These are phyloP conservation scores for Gambusia affinis DNA, from an alignment of 2,113 vertebrate species.

Conservation along the genomic window DNA sequence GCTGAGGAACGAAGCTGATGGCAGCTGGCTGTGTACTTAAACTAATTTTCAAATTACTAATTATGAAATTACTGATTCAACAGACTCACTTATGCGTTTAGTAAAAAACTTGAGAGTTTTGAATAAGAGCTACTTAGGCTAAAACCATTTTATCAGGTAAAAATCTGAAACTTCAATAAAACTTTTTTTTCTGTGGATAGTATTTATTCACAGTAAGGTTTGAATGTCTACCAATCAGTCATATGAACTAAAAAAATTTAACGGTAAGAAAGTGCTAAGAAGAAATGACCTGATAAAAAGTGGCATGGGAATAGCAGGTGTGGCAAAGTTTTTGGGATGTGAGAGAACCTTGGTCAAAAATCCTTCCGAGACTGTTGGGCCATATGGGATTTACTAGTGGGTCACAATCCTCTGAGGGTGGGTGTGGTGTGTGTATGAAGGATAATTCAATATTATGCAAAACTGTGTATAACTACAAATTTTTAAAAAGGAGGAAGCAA, in stretches of 20 bases:
- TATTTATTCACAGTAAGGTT: neutral
- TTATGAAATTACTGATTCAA: too few relatives aligned
- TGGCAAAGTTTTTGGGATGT: conserved; percentile 93
- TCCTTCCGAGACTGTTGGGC: conserved; percentile 96
- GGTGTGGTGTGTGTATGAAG: conserved; percentile 10
- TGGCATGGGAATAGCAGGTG: conserved; percentile 90
- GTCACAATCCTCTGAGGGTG: conserved; percentile 78
- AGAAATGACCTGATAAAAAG: conserved; percentile 81
- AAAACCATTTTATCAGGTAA: conserved; percentile 59
- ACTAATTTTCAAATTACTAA: too few relatives aligned
- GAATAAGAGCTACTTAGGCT: conserved; percentile 22
- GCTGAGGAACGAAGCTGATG: neutral
- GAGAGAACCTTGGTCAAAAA: conserved; percentile 99
- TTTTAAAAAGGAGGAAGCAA: conserved; percentile 72
- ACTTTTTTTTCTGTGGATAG: neutral
- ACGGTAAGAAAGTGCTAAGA: conserved; percentile 58
- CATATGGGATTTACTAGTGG: conserved; percentile 83
- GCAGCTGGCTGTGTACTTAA: neutral
- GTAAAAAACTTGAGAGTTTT: neutral
- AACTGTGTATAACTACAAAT: conserved; percentile 47
- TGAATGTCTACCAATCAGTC: conserved; percentile 7
- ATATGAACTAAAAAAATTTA: conserved; percentile 3
- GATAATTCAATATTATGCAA: conserved; percentile 57
- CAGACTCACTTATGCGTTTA: too few relatives aligned
- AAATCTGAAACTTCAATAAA: neutral